Evolutionary conservation across 2,888 invertebrate genomes (phyloP).

Genomic region (Callyntrura guangdongensis): DNA sequence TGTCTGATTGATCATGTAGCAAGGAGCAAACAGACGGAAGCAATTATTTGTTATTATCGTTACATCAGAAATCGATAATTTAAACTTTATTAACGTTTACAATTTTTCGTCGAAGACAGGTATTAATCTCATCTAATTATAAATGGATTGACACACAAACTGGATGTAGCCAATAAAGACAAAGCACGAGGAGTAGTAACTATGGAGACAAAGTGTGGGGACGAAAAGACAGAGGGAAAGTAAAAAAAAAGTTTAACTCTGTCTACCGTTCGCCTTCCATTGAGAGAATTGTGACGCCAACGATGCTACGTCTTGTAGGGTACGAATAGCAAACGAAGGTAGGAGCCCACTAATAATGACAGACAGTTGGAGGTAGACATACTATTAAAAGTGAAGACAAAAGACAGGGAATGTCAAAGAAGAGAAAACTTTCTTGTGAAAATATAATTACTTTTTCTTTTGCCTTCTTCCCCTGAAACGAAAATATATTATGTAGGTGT

Average conservation of each 20-base stretch:
- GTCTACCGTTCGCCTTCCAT: conserved; percentile 27
- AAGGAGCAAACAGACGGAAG: too few species aligned
- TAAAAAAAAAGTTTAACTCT: conserved; percentile 38
- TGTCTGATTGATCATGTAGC: too few species aligned
- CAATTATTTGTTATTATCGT: too few species aligned
- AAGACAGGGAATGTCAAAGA: conserved; percentile 74
- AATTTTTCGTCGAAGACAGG: too few species aligned
- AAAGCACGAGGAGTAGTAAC: not conserved
- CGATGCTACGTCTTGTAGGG: not conserved
- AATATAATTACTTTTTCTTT: conserved; percentile 75
- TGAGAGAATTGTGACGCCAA: conserved; percentile 23
- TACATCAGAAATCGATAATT: too few species aligned
- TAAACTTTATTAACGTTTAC: too few species aligned
- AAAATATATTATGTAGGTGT: not conserved
- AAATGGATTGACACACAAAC: not conserved
- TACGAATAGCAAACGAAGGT: not conserved
- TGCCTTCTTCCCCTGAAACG: conserved; percentile 11
- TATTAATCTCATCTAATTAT: too few species aligned
- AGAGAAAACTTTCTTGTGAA: conserved; percentile 68
- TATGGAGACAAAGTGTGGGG: conserved; percentile 18
- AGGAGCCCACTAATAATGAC: conserved; percentile 63
- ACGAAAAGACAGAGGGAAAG: conserved; percentile 18
- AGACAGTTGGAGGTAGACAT: conserved; percentile 65
- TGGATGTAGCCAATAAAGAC: not conserved
- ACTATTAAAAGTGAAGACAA: conserved; percentile 76